Base-by-base conservation (phyloP, 2,888 invertebrate species). In the Hypena proboscidalis region DNA sequence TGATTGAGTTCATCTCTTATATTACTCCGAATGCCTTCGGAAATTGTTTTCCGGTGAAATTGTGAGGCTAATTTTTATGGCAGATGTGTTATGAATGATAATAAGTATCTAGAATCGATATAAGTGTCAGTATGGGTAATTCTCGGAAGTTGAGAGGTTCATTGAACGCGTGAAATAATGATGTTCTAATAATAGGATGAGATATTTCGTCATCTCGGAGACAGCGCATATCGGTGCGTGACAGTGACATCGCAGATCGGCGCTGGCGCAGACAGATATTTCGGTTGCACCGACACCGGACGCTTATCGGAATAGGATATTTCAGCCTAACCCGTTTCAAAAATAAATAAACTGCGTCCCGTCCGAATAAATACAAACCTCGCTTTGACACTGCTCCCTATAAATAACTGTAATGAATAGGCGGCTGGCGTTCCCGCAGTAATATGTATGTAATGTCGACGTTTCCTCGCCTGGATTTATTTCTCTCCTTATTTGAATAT, bases 341-440 rank as follows among this genome's bases (percentile, higher is more conserved):
- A 86, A 88, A 88, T 84, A 90, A 90, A 88, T 81, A 86, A 87
- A 83, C 82, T 70, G 77, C 69, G 71, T 74, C 74, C 57, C 80
- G 80, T 83, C 82, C 85, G 83, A 84, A 83, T 86, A 87, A 85
- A 87, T 85, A 86, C 83, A 82, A 82, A 77, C 77, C 82, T 68
- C 78, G 78, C 77, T 88, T 86, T 87, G 87, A 87, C 87, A 89
- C 77, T 79, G 83, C 77, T 81, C 73, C 80, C 86, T 87, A 90
- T 90, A 88, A 90, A 90, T 90, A 89, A 87, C 77, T 69, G 83
- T 89, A 90, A 89, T 90, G 88, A 88, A 88, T 89, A 84, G 87
- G 80, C 79, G 79, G 79, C 73, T 77, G 80, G 77, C 84, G 80
- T 80, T 77, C 83, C 80, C 79, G 80, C 77, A 77, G 83, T 77